Evolutionary conservation across 2,113 vertebrate genomes (phyloP).

Genomic region (Planiliza haematocheilus): DNA sequence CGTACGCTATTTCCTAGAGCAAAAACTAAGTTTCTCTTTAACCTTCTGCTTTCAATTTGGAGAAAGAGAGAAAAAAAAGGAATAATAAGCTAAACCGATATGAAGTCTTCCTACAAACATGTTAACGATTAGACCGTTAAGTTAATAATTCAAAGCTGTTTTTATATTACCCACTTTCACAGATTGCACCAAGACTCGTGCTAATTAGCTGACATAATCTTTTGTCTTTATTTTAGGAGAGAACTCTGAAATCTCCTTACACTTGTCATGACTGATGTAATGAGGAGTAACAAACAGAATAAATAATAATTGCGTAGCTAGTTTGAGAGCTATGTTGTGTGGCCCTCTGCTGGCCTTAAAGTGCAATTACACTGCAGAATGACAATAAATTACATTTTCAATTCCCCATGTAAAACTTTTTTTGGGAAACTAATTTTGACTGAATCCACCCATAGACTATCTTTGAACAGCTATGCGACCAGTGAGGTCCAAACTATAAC

Average conservation of each 20-base stretch:
- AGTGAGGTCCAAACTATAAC: not conserved
- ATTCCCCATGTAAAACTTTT: too few species aligned
- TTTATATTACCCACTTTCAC: not conserved
- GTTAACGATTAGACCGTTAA: not conserved
- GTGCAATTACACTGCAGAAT: too few species aligned
- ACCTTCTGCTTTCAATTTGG: too few species aligned
- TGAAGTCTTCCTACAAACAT: not conserved
- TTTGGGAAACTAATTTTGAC: too few species aligned
- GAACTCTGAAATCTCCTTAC: not conserved
- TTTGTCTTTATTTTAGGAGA: not conserved
- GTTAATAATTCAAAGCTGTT: not conserved
- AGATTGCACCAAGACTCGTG: not conserved
- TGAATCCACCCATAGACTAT: too few species aligned
- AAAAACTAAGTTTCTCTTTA: too few species aligned
- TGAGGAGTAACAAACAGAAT: not conserved
- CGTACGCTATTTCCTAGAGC: too few species aligned
- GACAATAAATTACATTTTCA: too few species aligned
- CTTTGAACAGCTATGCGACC: not conserved
- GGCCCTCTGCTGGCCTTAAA: slow-evolving; percentile 47
- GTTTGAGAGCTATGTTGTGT: not conserved
- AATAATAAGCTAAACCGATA: not conserved
- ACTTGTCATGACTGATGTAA: not conserved
- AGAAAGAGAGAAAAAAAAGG: too few species aligned
- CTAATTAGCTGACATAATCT: slow-evolving; percentile 4
- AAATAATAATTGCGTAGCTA: not conserved